Evolutionary conservation across 2,888 invertebrate genomes (phyloP), one percentile per base, ranked within the genome.

Genomic region (Dryobota labecula): DNA sequence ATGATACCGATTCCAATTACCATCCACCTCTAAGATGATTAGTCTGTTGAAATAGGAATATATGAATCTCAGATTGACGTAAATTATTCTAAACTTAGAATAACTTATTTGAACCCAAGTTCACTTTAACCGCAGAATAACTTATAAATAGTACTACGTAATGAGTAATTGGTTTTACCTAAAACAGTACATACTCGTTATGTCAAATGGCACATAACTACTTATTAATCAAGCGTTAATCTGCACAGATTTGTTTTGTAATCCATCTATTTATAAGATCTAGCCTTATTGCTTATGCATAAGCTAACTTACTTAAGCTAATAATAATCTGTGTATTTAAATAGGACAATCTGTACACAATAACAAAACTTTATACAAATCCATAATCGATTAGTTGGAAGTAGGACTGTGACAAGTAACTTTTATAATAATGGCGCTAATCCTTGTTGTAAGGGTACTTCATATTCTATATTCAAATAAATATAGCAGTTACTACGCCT

Each of bases 1-100:
- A 77, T 81, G 65, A 76, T 66, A 73, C 67, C 36, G 56, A 74
- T 74, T 74, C 68, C 54, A 82, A 73, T 84, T 72, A 82, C 70
- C 53, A 70, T 73, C 54, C 33, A 47, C 61, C 33, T 71, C 24
- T 49, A 49, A 73, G 57, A 82, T 84, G 71, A 82, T 74, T 72
- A 67, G 66, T 53, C 57, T 72, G 65, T 70, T 72, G 74, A 70
- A 82, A 82, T 71, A 68, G 56, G 68, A 84, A 74, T 71, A 82
- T 53, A 70, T 81, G 49, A 84, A 84, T 84, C 47, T 67, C 51
- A 77, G 45, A 72, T 82, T 65, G 53, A 65, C 53, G 53, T 71
- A 56, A 77, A 30, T 71, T 56, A 78, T 66, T 62, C 78, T 56
- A 51, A 60, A 77, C 58, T 47, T 67, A 77, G 62, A 67, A 77